A percentile compares a stretch with the other conserved stretches of the same genome.
phyloP scores from a whole-genome alignment of 2,888 invertebrate genomes.

The Heliconius ethilla region DNA sequence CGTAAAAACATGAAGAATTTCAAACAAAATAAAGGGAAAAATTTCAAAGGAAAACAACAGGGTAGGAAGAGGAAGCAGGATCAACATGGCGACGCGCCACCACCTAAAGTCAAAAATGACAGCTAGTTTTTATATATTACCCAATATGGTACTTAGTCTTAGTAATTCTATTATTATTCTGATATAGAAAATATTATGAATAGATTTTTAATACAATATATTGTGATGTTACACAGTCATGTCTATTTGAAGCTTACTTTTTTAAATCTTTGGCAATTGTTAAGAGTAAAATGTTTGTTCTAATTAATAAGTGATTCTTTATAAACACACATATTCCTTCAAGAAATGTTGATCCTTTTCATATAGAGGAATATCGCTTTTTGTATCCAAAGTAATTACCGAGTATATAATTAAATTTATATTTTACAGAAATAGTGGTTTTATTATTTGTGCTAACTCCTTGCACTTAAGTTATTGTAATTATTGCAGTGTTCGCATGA shows the following conservation, averaged over 20 bases:
- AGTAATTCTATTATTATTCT: not conserved
- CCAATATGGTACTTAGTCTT: not conserved
- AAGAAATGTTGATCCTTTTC: slow-evolving; percentile 13
- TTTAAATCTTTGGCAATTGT: not conserved
- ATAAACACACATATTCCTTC: slow-evolving; percentile 2
- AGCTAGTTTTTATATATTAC: slow-evolving; percentile 35
- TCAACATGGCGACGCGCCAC: slow-evolving; percentile 58
- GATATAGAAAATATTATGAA: not conserved
- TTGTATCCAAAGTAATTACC: slow-evolving; percentile 13
- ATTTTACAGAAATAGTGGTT: slow-evolving; percentile 21
- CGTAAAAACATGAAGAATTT: slow-evolving; percentile 76
- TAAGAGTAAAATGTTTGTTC: not conserved
- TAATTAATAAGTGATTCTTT: not conserved
- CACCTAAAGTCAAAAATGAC: slow-evolving; percentile 60
- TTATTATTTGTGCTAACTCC: not conserved
- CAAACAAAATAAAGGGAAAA: slow-evolving; percentile 62
- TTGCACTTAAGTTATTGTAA: not conserved
- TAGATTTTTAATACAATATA: slow-evolving; percentile 7
- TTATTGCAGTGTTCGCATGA: not conserved
- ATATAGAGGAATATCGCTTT: slow-evolving; percentile 18
- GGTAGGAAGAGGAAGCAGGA: slow-evolving; percentile 65
- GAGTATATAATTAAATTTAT: slow-evolving; percentile 30
- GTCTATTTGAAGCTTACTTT: slow-evolving; percentile 7
- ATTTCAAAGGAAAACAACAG: slow-evolving; percentile 61
- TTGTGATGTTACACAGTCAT: not conserved